Conservation (phyloP, 2,113 vertebrate genomes). For the Alouatta palliata region DNA sequence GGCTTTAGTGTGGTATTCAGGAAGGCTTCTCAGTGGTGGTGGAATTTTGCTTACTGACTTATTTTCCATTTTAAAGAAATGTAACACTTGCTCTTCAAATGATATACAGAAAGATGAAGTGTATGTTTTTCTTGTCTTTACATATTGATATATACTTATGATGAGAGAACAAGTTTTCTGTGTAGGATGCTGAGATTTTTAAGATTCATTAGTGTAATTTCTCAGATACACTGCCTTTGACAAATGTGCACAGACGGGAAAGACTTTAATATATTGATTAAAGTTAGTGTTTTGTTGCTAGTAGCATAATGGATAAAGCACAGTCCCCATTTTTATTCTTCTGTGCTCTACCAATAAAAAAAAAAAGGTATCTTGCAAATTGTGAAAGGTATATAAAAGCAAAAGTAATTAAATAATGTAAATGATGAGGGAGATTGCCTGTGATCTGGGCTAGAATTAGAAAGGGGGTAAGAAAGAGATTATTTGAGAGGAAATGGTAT, state of each 20-base stretch:
- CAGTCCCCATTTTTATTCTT: slow-evolving; percentile 66
- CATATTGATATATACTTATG: slow-evolving; percentile 16
- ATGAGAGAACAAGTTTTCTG: slow-evolving; percentile 41
- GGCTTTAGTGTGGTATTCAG: not conserved
- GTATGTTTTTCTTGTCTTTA: slow-evolving; percentile 3
- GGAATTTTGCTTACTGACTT: not conserved
- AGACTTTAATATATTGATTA: slow-evolving; percentile 75
- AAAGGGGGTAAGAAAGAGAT: slow-evolving; percentile 6
- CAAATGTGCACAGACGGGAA: slow-evolving; percentile 59
- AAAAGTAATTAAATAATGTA: slow-evolving; percentile 66
- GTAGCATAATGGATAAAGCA: slow-evolving; percentile 66
- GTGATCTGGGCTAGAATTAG: slow-evolving; percentile 20
- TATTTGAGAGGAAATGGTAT: slow-evolving; percentile 33
- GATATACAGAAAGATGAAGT: slow-evolving; percentile 26
- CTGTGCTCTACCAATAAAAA: not conserved
- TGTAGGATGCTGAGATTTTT: slow-evolving; percentile 41
- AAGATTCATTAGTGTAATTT: slow-evolving; percentile 73
- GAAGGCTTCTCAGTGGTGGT: not conserved
- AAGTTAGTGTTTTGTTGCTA: slow-evolving; percentile 71
- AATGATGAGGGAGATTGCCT: slow-evolving; percentile 43
- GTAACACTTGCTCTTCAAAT: slow-evolving; percentile 32
- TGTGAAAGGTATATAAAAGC: slow-evolving; percentile 37
- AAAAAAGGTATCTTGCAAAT: slow-evolving; percentile 40
- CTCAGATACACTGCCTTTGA: slow-evolving; percentile 66
- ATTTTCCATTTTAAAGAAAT: slow-evolving; percentile 5